Evolutionary conservation across 1,140 invertebrate genomes (phyloP).

Genomic region (Steinernema feltiae): DNA sequence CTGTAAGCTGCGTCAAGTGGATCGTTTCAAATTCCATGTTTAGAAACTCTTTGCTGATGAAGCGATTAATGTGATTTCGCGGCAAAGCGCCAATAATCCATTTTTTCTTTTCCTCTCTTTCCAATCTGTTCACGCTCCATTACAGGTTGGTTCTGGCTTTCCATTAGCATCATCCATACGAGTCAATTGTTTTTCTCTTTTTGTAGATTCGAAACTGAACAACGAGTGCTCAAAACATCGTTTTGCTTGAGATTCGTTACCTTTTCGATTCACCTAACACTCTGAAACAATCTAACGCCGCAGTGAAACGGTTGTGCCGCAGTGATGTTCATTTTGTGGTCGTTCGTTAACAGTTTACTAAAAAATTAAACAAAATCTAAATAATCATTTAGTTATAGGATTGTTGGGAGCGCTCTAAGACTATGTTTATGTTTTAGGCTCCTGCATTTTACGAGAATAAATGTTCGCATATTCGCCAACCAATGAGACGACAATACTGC

Average conservation of each 20-base stretch:
- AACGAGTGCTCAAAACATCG: too few species aligned
- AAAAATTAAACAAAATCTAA: too few species aligned
- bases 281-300: too few species aligned
- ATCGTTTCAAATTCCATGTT: constrained; percentile 34
- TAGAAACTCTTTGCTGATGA: constrained; percentile 55
- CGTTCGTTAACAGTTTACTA: too few species aligned
- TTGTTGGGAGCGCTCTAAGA: too few species aligned
- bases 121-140: constrained; percentile 61
- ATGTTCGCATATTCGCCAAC: constrained; percentile 22
- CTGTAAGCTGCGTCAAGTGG: constrained; percentile 44
- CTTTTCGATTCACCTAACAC: too few species aligned
- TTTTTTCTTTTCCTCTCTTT: constrained; percentile 62
- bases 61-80: constrained; percentile 39
- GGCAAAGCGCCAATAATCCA: constrained; percentile 51
- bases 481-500: not conserved
- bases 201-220: too few species aligned
- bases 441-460: constrained; percentile 45
- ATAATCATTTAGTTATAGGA: too few species aligned
- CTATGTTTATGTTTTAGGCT: too few species aligned
- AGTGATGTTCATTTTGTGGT: too few species aligned
- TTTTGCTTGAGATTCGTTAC: too few species aligned
- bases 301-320: too few species aligned
- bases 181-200: not conserved
- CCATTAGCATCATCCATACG: not conserved
- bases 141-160: constrained; percentile 43